Percentiles rank a stretch among this genome's conserved stretches.
These are phyloP conservation scores for Leucophora obtusa DNA, from an alignment of 2,888 invertebrate genomes.

Conservation along the genomic window DNA sequence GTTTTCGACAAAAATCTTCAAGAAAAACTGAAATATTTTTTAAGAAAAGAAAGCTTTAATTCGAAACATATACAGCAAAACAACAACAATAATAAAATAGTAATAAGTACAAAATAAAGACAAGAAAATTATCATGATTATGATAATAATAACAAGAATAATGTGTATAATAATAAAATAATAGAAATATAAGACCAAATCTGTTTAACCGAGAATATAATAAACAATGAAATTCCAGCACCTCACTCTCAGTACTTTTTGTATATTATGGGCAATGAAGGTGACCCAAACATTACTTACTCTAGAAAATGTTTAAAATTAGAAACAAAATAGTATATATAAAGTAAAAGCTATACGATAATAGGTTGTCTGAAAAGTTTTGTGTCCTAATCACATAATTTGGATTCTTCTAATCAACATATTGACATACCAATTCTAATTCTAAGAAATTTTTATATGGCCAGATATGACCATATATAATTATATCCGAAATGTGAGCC, in stretches of 20 bases:
- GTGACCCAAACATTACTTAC: neutral
- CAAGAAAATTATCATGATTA: conserved; percentile 30
- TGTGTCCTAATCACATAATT: neutral
- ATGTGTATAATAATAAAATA: conserved; percentile 16
- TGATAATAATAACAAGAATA: conserved; percentile 17
- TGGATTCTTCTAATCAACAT: no score
- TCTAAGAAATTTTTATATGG: no score
- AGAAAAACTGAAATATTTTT: neutral
- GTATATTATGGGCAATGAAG: neutral
- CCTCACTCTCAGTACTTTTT: neutral
- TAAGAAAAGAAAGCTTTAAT: conserved; percentile 34
- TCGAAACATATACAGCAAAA: conserved; percentile 17
- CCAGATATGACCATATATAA: no score
- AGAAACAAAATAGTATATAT: neutral
- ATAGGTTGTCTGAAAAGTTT: neutral
- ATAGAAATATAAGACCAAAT: neutral
- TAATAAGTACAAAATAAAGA: conserved; percentile 2
- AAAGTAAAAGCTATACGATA: neutral
- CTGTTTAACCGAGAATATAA: neutral
- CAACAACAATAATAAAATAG: neutral
- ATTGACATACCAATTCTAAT: no score
- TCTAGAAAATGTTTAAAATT: neutral
- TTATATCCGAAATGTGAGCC: no score
- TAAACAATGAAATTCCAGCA: neutral
- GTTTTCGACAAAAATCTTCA: conserved; percentile 51